Percentiles rank a stretch among this genome's conserved stretches.
These are phyloP conservation scores for Scortum barcoo DNA, from an alignment of 2,113 vertebrate genomes.

Conservation along the genomic window DNA sequence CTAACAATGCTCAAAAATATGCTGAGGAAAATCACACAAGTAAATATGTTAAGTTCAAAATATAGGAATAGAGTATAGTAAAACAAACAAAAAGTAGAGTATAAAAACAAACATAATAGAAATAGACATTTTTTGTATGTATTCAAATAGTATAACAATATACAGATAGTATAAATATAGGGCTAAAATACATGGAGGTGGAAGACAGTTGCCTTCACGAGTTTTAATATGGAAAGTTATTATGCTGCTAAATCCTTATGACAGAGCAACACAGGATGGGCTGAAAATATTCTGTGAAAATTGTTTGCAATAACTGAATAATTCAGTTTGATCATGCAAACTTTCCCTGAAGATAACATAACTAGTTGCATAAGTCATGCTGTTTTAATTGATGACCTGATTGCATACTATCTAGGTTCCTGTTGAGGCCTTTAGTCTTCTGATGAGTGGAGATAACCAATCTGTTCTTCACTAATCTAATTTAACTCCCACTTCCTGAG, in stretches of 20 bases:
- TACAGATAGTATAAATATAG: not conserved
- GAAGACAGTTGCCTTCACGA: no score
- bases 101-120: no score
- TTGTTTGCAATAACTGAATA: not conserved
- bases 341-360: not conserved
- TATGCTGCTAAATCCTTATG: not conserved
- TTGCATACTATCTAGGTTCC: not conserved
- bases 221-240: not conserved
- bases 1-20: no score
- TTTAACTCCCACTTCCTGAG: not conserved
- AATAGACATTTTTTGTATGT: no score
- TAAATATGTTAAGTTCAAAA: no score
- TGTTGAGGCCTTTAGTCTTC: not conserved
- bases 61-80: no score
- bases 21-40: no score
- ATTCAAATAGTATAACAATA: no score
- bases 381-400: not conserved
- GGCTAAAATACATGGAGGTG: not conserved
- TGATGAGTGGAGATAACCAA: not conserved
- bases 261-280: not conserved
- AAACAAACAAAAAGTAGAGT: no score
- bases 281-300: not conserved
- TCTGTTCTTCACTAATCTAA: slow-evolving; percentile 24
- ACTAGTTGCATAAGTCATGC: not conserved
- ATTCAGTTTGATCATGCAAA: not conserved